These are phyloP conservation scores for Spodoptera littoralis DNA, from an alignment of 2,888 invertebrate species.

Conservation along the genomic window DNA sequence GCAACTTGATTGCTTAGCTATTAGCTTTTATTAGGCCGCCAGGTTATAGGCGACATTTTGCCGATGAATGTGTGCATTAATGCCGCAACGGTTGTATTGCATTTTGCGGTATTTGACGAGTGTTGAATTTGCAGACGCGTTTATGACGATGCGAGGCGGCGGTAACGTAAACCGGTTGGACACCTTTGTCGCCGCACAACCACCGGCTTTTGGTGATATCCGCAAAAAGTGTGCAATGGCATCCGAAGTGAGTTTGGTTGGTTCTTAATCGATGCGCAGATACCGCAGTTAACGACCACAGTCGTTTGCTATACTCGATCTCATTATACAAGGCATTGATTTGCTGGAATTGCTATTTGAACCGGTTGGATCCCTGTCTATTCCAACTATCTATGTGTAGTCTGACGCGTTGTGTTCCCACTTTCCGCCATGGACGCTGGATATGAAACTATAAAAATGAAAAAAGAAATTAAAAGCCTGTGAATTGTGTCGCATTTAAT, in stretches of 20 bases:
- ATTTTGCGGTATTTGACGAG: constrained; percentile 84
- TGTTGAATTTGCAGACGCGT: constrained; percentile 86
- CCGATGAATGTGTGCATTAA: constrained; percentile 63
- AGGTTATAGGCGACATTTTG: constrained; percentile 62
- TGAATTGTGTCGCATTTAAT: too few relatives aligned
- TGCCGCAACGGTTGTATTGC: constrained; percentile 70
- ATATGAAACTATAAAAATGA: constrained; percentile 44
- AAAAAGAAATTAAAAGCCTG: too few relatives aligned
- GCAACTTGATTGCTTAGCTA: background rate
- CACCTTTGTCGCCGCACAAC: constrained; percentile 82
- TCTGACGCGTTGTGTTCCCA: constrained; percentile 69
- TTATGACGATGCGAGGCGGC: constrained; percentile 81
- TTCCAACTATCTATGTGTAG: constrained; percentile 67
- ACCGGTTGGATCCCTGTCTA: constrained; percentile 74
- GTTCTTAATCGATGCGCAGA: constrained; percentile 77
- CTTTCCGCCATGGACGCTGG: constrained; percentile 64
- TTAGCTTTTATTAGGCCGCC: constrained; percentile 26
- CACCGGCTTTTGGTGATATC: constrained; percentile 86
- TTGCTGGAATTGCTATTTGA: constrained; percentile 74
- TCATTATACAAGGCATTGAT: constrained; percentile 77
- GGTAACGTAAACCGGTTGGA: constrained; percentile 85
- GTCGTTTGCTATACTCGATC: constrained; percentile 70
- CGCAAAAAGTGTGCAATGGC: constrained; percentile 84
- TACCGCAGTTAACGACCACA: constrained; percentile 69
- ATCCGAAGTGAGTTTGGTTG: constrained; percentile 77